Evolutionary conservation across 2,797 vertebrate genomes (phyloP).

Genomic region (Enteromius viviparus): DNA sequence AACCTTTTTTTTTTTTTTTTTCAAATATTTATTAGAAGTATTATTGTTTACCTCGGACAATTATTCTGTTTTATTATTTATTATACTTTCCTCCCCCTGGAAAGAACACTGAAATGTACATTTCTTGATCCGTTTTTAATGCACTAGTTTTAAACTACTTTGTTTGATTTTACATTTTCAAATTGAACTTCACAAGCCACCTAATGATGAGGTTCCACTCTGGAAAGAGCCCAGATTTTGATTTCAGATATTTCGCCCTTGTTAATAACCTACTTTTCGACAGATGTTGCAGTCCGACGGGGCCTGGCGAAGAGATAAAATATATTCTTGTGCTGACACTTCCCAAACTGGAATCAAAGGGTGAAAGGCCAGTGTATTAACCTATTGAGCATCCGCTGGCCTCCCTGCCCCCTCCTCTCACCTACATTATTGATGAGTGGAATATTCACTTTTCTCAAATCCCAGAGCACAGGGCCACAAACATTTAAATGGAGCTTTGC

Average conservation of each 20-base stretch:
- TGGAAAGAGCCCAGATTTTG: conserved; percentile 52
- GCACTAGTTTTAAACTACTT: conserved; percentile 11
- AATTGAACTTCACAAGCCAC: conserved; percentile 28
- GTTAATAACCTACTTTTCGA: conserved; percentile 55
- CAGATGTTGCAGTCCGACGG: conserved; percentile 53
- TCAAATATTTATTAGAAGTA: conserved; percentile 81
- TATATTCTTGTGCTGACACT: conserved; percentile 81
- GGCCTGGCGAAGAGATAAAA: conserved; percentile 69
- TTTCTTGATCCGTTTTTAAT: conserved; percentile 65
- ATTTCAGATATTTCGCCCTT: conserved; percentile 53
- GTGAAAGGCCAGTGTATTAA: conserved; percentile 86
- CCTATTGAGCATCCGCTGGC: conserved; percentile 79
- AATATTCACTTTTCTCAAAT: conserved; percentile 77
- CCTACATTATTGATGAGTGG: conserved; percentile 80
- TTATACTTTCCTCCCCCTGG: conserved; percentile 66
- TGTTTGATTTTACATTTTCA: conserved; percentile 44
- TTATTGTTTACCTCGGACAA: conserved; percentile 79
- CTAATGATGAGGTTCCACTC: conserved; percentile 31
- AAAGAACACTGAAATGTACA: conserved; percentile 58
- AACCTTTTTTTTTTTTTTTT: conserved; percentile 65
- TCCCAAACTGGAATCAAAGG: conserved; percentile 81
- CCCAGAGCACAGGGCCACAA: conserved; percentile 74
- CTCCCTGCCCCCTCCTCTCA: conserved; percentile 63
- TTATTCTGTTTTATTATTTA: conserved; percentile 84
- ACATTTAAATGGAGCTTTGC: conserved; percentile 79